These are phyloP conservation scores for Hycleus cichorii DNA, from an alignment of 1,140 invertebrate species.

Conservation along the genomic window DNA sequence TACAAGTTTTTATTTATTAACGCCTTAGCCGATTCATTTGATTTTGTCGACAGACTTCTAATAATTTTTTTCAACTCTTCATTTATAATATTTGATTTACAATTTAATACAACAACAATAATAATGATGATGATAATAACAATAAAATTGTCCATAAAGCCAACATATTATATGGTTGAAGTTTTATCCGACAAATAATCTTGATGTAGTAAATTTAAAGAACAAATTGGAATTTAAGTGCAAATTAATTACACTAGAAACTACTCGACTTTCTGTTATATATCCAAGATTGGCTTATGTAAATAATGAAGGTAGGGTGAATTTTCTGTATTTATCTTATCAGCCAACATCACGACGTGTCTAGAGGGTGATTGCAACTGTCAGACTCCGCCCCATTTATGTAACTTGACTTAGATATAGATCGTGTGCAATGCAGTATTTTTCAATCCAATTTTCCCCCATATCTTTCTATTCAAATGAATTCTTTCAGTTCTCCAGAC, in stretches of 20 bases:
- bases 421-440: not conserved
- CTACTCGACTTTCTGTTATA: no score
- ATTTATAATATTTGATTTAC: no score
- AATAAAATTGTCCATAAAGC: no score
- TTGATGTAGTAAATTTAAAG: constrained; percentile 7
- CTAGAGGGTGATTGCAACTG: constrained; percentile 14
- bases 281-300: constrained; percentile 4
- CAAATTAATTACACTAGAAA: constrained; percentile 19
- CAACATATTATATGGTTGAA: not conserved
- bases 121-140: no score
- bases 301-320: constrained; percentile 1
- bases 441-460: not conserved
- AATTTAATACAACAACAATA: no score
- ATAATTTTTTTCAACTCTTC: no score
- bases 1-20: constrained; percentile 16
- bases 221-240: constrained; percentile 26
- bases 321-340: constrained; percentile 13
- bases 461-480: not conserved
- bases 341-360: constrained; percentile 10
- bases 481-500: not conserved
- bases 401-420: constrained; percentile 14
- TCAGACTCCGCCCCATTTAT: constrained; percentile 23
- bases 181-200: constrained; percentile 2
- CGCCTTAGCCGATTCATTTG: constrained; percentile 15
- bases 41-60: constrained; percentile 9